phyloP scores from a whole-genome alignment of 2,797 vertebrate species.

The Periophthalmus magnuspinnatus region DNA sequence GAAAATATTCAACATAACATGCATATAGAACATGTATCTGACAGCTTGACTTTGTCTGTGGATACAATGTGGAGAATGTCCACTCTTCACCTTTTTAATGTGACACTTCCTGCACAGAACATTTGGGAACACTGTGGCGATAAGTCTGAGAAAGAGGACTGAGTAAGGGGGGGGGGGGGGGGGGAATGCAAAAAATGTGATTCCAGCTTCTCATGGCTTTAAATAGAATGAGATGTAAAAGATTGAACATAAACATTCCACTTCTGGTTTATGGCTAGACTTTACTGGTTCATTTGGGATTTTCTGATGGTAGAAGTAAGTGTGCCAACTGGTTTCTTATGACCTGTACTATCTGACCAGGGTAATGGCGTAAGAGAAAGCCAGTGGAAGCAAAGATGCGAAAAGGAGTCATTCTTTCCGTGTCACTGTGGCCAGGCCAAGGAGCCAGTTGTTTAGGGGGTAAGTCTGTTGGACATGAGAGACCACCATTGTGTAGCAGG shows the following conservation, averaged over 20 bases:
- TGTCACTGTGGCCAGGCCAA: slow-evolving; percentile 49
- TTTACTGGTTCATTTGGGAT: no score
- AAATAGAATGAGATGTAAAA: background rate
- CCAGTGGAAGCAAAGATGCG: slow-evolving; percentile 63
- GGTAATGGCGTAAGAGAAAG: slow-evolving; percentile 33
- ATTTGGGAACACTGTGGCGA: slow-evolving; percentile 53
- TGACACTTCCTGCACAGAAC: slow-evolving; percentile 61
- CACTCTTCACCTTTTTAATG: slow-evolving; percentile 52
- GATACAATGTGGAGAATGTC: slow-evolving; percentile 51
- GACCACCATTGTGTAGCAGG: slow-evolving; percentile 65
- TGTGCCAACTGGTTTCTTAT: slow-evolving; percentile 40
- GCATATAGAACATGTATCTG: background rate
- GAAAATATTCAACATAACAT: background rate
- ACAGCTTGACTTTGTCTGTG: slow-evolving; percentile 22
- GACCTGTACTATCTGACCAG: slow-evolving; percentile 45
- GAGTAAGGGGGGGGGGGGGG: slow-evolving; percentile 48
- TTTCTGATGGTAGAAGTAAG: background rate
- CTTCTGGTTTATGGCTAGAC: background rate
- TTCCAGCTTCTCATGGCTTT: slow-evolving; percentile 51
- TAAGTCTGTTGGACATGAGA: slow-evolving; percentile 62
- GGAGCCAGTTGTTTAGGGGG: slow-evolving; percentile 62
- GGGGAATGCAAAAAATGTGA: slow-evolving; percentile 35
- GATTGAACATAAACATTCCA: background rate
- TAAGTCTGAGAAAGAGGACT: no score
- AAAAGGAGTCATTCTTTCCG: slow-evolving; percentile 71